Evolutionary conservation across 30 jellyfish, hydroid and myxozoan species (phyloP).

Genomic region (Turritopsis rubra): DNA sequence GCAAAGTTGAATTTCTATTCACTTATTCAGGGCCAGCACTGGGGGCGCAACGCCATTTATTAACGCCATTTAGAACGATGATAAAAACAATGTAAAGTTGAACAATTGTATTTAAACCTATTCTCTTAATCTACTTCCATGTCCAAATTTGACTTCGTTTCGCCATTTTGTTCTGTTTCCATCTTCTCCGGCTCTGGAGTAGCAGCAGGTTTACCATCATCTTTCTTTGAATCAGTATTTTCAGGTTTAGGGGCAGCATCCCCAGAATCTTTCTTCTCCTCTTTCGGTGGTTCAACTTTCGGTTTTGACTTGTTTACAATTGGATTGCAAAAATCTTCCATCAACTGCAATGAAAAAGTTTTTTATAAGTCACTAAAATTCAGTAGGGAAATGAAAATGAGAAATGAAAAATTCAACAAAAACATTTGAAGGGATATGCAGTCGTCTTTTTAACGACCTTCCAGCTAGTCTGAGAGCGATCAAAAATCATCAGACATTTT

Average conservation of each 20-base stretch:
- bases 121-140: slow-evolving; percentile 33
- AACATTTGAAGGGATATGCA: too few relatives aligned
- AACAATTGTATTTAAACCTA: neutral
- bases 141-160: slow-evolving; percentile 21
- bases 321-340: slow-evolving; percentile 72
- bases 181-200: slow-evolving; percentile 18
- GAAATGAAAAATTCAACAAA: too few relatives aligned
- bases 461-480: too few relatives aligned
- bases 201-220: neutral
- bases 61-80: neutral
- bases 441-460: too few relatives aligned
- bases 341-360: slow-evolving; percentile 28
- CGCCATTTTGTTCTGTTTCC: slow-evolving; percentile 21
- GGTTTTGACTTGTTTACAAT: slow-evolving; percentile 88
- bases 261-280: slow-evolving; percentile 25
- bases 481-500: too few relatives aligned
- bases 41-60: too few relatives aligned
- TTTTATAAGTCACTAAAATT: too few relatives aligned
- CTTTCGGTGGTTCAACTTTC: slow-evolving; percentile 87
- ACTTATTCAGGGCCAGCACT: too few relatives aligned
- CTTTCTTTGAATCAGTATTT: slow-evolving; percentile 22
- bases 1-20: too few relatives aligned
- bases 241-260: slow-evolving; percentile 23
- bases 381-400: too few relatives aligned
- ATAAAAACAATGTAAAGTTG: neutral